A percentile compares a stretch with the other conserved stretches of the same genome.
phyloP scores from a whole-genome alignment of 1,140 invertebrate genomes.

The Rhagoletis zephyria region DNA sequence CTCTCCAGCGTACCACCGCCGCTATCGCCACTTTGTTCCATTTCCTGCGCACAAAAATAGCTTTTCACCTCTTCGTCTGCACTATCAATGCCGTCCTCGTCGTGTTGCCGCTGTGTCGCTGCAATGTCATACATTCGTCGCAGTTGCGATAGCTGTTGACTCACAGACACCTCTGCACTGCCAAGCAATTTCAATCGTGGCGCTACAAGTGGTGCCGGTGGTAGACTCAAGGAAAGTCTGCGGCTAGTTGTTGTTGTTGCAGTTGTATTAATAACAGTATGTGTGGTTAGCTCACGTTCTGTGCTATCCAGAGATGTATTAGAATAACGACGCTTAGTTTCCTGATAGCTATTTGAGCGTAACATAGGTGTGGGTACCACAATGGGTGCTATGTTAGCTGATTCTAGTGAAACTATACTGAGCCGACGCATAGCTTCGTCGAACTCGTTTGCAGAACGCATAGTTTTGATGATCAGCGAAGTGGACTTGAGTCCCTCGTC shows the following conservation, averaged over 20 bases:
- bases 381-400: constrained; percentile 62
- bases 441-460: constrained; percentile 71
- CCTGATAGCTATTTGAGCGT: constrained; percentile 69
- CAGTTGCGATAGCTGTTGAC: constrained; percentile 68
- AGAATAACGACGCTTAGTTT: constrained; percentile 59
- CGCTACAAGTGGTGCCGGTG: constrained; percentile 61
- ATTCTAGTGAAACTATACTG: constrained; percentile 70
- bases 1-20: constrained; percentile 68
- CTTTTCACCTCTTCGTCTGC: constrained; percentile 72
- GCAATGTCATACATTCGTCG: constrained; percentile 69
- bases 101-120: background rate
- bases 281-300: constrained; percentile 5
- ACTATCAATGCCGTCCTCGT: constrained; percentile 62
- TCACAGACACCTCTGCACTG: constrained; percentile 66
- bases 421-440: constrained; percentile 72
- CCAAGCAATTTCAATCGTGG: constrained; percentile 67
- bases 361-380: constrained; percentile 68
- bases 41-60: constrained; percentile 62
- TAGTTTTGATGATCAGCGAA: constrained; percentile 71
- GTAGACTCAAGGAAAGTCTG: constrained; percentile 46
- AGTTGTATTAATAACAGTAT: constrained; percentile 47
- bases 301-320: constrained; percentile 62
- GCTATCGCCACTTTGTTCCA: constrained; percentile 62
- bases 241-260: background rate
- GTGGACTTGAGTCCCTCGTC: constrained; percentile 71